Conservation (phyloP, 2,888 invertebrate species). For the Leptinotarsa tumamoca region DNA sequence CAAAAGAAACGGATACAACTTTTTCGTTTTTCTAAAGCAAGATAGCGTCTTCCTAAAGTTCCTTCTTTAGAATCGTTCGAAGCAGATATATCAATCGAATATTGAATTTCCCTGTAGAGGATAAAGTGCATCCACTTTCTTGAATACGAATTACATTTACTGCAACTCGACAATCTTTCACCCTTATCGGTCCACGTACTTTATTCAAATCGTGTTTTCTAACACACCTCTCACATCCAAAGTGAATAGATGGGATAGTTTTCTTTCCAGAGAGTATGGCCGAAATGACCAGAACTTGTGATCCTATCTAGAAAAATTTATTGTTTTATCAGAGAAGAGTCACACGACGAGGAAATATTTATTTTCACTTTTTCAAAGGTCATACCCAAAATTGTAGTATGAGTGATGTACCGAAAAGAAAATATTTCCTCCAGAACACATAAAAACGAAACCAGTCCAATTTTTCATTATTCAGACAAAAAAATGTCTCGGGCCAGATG, state of each 20-base stretch:
- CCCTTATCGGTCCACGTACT: slow-evolving; percentile 16
- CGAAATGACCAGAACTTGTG: background rate
- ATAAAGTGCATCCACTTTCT: slow-evolving; percentile 22
- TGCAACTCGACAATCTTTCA: slow-evolving; percentile 19
- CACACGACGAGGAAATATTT: too few species aligned
- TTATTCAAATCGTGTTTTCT: slow-evolving; percentile 5
- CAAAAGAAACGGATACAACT: too few species aligned
- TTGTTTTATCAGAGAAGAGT: too few species aligned
- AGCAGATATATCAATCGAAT: slow-evolving; percentile 10
- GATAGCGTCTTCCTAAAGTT: background rate
- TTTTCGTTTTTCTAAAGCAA: background rate
- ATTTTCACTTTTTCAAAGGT: too few species aligned
- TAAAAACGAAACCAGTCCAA: too few species aligned
- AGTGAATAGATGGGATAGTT: background rate
- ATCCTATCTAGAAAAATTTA: background rate
- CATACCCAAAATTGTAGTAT: too few species aligned
- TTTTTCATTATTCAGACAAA: too few species aligned
- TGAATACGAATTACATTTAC: slow-evolving; percentile 24
- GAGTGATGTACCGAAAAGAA: too few species aligned
- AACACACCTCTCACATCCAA: background rate
- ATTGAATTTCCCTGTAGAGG: slow-evolving; percentile 19
- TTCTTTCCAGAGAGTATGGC: background rate
- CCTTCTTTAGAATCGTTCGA: background rate
- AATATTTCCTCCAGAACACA: too few species aligned
- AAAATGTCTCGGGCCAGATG: too few species aligned